phyloP scores from a whole-genome alignment of 1,140 invertebrate genomes.

The Teleogryllus occipitalis region DNA sequence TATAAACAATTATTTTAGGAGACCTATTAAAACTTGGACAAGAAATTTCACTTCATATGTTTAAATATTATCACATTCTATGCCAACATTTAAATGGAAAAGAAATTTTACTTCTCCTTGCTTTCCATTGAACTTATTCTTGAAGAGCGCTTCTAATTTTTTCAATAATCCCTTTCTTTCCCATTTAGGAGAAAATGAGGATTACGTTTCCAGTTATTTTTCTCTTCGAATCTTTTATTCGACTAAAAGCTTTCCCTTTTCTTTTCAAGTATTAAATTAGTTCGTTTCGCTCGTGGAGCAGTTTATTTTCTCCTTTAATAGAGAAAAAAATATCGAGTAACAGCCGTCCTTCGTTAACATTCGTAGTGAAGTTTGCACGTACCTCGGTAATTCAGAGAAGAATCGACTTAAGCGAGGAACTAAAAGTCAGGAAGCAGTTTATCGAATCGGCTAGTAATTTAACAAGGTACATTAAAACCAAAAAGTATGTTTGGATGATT shows the following conservation, averaged over 20 bases:
- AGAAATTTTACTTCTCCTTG: not conserved
- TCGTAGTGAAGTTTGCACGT: not conserved
- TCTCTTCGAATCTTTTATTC: not conserved
- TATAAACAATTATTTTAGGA: too few species aligned
- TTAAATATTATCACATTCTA: too few species aligned
- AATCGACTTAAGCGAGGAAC: too few species aligned
- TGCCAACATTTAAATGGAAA: not conserved
- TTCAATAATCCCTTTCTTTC: not conserved
- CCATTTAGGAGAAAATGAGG: not conserved
- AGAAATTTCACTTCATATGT: too few species aligned
- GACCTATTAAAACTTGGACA: too few species aligned
- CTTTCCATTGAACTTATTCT: not conserved
- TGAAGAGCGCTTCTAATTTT: not conserved
- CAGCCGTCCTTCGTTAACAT: not conserved
- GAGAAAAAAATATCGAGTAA: not conserved
- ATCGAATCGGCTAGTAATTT: too few species aligned
- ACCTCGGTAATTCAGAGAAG: not conserved
- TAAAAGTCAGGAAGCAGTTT: too few species aligned
- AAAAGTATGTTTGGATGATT: too few species aligned
- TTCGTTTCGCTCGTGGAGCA: not conserved
- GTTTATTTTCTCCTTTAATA: not conserved
- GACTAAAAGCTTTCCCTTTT: not conserved
- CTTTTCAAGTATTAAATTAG: not conserved
- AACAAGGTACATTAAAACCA: too few species aligned
- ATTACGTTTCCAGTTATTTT: not conserved